These are phyloP conservation scores for Brachyalestes nurse DNA, from an alignment of 2,797 vertebrate genomes.

Conservation along the genomic window DNA sequence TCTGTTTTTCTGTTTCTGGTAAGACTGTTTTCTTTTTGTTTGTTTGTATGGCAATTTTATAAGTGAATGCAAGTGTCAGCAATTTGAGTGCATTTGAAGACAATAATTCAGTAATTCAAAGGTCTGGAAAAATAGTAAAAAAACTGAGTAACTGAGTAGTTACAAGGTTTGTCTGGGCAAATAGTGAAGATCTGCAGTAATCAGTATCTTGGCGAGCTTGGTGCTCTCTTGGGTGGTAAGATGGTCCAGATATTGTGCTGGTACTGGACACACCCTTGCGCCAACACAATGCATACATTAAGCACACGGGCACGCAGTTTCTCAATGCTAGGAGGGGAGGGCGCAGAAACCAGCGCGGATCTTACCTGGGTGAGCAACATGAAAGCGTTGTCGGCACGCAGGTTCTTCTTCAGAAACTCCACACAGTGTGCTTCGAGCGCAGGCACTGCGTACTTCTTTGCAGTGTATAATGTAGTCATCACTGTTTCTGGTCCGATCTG, in stretches of 20 bases:
- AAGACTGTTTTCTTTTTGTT: too few relatives aligned
- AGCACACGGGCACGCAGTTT: neutral
- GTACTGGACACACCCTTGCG: conserved; percentile 6
- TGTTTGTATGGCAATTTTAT: too few relatives aligned
- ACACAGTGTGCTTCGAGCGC: conserved; percentile 95
- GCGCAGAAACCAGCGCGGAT: neutral
- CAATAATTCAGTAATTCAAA: neutral
- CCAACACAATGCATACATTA: neutral
- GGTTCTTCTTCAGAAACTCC: conserved; percentile 97
- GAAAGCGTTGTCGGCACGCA: conserved; percentile 94
- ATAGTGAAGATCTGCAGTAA: neutral
- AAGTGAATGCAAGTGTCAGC: too few relatives aligned
- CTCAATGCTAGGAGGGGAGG: neutral
- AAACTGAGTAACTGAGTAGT: too few relatives aligned
- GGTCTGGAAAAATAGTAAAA: neutral
- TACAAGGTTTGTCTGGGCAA: too few relatives aligned
- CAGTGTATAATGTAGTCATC: conserved; percentile 97
- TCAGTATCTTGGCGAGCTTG: neutral
- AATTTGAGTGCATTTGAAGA: too few relatives aligned
- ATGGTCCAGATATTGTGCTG: neutral
- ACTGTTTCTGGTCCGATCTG: conserved; percentile 98
- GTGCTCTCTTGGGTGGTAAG: neutral
- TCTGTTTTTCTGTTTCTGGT: too few relatives aligned
- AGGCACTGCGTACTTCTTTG: conserved; percentile 97
- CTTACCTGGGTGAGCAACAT: conserved; percentile 97